These are phyloP conservation scores for Poeciliopsis retropinna DNA, from an alignment of 2,113 vertebrate genomes.

Conservation along the genomic window DNA sequence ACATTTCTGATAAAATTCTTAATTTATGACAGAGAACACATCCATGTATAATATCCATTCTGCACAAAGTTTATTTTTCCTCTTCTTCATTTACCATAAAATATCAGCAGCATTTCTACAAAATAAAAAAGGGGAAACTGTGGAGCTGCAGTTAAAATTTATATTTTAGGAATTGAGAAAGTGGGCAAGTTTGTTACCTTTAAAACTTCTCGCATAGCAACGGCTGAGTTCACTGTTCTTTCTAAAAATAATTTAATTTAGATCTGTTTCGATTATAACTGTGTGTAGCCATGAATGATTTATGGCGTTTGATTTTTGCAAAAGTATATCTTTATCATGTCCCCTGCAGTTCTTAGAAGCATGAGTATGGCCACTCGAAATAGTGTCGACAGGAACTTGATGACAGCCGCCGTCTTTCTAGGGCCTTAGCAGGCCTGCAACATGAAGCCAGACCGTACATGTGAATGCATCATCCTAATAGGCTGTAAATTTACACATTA, in stretches of 20 bases:
- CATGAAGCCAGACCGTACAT: not conserved
- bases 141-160: not conserved
- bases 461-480: not conserved
- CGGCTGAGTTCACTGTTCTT: not conserved
- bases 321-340: constrained; percentile 69
- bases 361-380: constrained; percentile 64
- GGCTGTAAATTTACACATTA: constrained; percentile 1
- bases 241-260: not conserved
- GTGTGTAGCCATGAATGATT: not conserved
- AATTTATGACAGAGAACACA: too few relatives aligned
- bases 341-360: constrained; percentile 68
- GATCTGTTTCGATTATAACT: not conserved
- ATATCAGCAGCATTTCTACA: too few relatives aligned
- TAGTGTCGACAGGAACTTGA: constrained; percentile 68
- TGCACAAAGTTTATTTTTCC: too few relatives aligned
- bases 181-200: not conserved
- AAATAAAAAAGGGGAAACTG: too few relatives aligned
- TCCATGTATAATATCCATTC: too few relatives aligned
- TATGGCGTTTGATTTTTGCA: constrained; percentile 34
- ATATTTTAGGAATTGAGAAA: not conserved
- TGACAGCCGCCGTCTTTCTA: constrained; percentile 60
- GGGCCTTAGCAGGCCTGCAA: constrained; percentile 34
- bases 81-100: too few relatives aligned
- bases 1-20: too few relatives aligned
- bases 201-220: not conserved